These are phyloP conservation scores for Coregonus clupeaformis DNA, from an alignment of 2,113 vertebrate genomes.

Conservation along the genomic window DNA sequence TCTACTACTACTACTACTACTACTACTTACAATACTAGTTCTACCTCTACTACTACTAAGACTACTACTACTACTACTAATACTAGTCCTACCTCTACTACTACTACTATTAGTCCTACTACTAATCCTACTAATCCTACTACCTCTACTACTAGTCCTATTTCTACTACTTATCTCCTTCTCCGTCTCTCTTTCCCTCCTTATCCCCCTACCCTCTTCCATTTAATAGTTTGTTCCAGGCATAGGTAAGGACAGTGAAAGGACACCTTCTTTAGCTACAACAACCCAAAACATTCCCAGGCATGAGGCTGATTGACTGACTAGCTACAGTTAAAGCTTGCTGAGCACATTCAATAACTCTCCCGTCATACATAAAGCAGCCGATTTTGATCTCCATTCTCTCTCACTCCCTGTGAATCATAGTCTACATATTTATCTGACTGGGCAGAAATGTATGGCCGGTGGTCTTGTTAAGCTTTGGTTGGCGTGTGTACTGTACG, in stretches of 20 bases:
- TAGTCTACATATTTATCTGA: neutral
- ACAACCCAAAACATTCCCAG: no score
- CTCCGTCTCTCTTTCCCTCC: neutral
- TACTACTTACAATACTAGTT: accelerated
- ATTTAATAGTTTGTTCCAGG: neutral
- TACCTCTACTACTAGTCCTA: no score
- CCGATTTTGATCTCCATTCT: neutral
- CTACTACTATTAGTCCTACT: no score
- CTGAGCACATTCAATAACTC: no score
- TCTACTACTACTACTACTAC: no score
- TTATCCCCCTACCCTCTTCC: neutral
- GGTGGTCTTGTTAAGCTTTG: neutral
- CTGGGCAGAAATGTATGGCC: neutral
- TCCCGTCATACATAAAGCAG: no score
- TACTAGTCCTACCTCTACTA: no score
- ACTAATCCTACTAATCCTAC: no score
- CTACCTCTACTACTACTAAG: no score
- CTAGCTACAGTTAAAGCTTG: no score
- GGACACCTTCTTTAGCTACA: no score
- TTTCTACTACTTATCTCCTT: neutral
- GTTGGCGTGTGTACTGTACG: neutral
- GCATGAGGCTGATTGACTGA: no score
- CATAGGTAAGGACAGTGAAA: neutral
- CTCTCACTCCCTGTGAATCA: neutral
- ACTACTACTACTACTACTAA: accelerated